phyloP scores from a whole-genome alignment of 2,113 vertebrate genomes.

The Accipiter cooperii region DNA sequence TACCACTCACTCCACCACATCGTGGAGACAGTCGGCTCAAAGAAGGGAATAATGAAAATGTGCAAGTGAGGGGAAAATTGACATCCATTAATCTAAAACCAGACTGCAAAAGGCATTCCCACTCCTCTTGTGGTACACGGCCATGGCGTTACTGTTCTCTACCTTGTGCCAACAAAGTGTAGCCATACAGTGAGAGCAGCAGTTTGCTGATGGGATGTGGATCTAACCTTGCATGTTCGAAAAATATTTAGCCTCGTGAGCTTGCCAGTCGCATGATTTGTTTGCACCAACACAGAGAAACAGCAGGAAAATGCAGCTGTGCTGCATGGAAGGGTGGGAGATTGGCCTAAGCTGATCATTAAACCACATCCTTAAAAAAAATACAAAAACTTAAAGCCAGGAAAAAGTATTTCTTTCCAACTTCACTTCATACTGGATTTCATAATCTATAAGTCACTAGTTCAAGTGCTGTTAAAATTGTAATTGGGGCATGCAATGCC shows the following conservation, averaged over 20 bases:
- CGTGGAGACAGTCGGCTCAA: background rate
- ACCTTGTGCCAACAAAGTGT: background rate
- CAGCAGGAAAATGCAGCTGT: background rate
- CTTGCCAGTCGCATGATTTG: fast-evolving
- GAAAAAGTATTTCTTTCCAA: background rate
- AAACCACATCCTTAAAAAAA: background rate
- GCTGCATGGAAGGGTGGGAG: background rate
- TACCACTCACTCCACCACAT: background rate
- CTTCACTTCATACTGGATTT: background rate
- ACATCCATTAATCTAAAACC: background rate
- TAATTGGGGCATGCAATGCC: background rate
- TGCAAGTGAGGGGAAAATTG: background rate
- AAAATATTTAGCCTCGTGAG: background rate
- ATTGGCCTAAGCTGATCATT: background rate
- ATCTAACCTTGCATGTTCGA: background rate
- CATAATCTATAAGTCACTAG: background rate
- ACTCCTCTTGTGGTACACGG: fast-evolving
- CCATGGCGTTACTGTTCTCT: background rate
- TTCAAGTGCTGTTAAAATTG: background rate
- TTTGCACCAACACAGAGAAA: background rate
- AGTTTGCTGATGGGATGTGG: background rate
- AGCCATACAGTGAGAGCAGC: background rate
- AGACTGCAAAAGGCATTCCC: background rate
- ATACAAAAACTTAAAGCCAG: background rate
- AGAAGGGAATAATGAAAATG: background rate